A percentile compares a stretch with the other conserved stretches of the same genome.
These are phyloP conservation scores for Gymnocheta viridis DNA, from an alignment of 2,888 invertebrate genomes.

Conservation along the genomic window DNA sequence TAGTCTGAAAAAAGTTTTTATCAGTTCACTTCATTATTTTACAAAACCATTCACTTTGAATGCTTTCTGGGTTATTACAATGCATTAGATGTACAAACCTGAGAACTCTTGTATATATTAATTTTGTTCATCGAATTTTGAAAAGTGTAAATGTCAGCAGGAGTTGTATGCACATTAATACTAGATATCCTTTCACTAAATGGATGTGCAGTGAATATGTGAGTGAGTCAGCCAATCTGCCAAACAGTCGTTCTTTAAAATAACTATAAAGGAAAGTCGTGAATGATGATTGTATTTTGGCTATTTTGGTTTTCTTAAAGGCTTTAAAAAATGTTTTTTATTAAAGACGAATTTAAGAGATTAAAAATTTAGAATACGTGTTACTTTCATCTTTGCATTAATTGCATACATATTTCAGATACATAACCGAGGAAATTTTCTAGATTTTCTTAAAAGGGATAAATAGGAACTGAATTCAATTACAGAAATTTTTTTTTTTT, in stretches of 20 bases:
- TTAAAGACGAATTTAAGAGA: too few species aligned
- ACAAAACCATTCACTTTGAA: neutral
- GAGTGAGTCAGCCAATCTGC: conserved; percentile 16
- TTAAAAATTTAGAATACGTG: too few species aligned
- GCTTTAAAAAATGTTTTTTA: too few species aligned
- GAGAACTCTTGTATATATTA: neutral
- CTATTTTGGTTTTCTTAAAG: neutral
- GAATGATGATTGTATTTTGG: conserved; percentile 30
- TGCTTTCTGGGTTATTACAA: conserved; percentile 18
- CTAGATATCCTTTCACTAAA: conserved; percentile 53
- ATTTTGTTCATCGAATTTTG: conserved; percentile 39
- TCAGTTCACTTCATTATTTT: neutral
- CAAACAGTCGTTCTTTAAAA: conserved; percentile 19
- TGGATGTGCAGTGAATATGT: conserved; percentile 21
- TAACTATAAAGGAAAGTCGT: conserved; percentile 21
- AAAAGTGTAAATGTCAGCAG: conserved; percentile 57
- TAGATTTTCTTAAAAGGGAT: too few species aligned
- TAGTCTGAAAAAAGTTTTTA: too few species aligned
- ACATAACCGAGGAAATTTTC: too few species aligned
- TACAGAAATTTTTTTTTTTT: too few species aligned
- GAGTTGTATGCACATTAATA: conserved; percentile 40
- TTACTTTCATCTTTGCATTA: too few species aligned
- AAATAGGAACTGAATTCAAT: too few species aligned
- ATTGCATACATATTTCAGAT: too few species aligned
- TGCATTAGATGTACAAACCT: conserved; percentile 22